Evolutionary conservation across 2,888 invertebrate genomes (phyloP).

Genomic region (Anorthoa munda): DNA sequence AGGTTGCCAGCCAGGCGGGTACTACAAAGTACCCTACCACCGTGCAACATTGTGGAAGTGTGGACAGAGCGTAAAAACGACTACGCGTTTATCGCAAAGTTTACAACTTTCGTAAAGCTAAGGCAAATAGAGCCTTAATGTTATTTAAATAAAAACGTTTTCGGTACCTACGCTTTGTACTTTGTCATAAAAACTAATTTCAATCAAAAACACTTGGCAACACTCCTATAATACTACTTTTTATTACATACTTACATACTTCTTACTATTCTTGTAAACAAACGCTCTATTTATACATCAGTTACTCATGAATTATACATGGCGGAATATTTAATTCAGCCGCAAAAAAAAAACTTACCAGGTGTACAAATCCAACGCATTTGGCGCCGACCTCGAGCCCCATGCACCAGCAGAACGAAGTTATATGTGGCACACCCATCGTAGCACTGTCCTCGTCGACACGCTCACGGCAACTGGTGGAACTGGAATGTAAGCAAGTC

Average conservation of each 20-base stretch:
- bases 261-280: slow-evolving; percentile 21
- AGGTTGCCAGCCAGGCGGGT: too few species aligned
- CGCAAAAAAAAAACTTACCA: slow-evolving; percentile 73
- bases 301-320: not conserved
- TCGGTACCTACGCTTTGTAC: too few species aligned
- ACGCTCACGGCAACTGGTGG: slow-evolving; percentile 69
- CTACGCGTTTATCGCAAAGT: slow-evolving; percentile 18
- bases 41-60: too few species aligned
- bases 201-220: slow-evolving; percentile 17
- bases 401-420: slow-evolving; percentile 86
- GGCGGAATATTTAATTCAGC: not conserved
- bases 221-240: not conserved
- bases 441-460: slow-evolving; percentile 44
- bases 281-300: slow-evolving; percentile 24
- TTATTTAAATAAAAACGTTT: not conserved
- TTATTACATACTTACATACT: too few species aligned
- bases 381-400: slow-evolving; percentile 83
- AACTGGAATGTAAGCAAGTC: slow-evolving; percentile 43
- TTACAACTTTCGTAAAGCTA: slow-evolving; percentile 3
- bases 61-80: not conserved
- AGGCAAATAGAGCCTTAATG: not conserved
- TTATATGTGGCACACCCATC: slow-evolving; percentile 85
- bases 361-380: slow-evolving; percentile 78
- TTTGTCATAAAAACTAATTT: not conserved
- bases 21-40: too few species aligned